Base-by-base conservation (phyloP, 2,888 invertebrate species). In the Hirtodrosophila alboralis region DNA sequence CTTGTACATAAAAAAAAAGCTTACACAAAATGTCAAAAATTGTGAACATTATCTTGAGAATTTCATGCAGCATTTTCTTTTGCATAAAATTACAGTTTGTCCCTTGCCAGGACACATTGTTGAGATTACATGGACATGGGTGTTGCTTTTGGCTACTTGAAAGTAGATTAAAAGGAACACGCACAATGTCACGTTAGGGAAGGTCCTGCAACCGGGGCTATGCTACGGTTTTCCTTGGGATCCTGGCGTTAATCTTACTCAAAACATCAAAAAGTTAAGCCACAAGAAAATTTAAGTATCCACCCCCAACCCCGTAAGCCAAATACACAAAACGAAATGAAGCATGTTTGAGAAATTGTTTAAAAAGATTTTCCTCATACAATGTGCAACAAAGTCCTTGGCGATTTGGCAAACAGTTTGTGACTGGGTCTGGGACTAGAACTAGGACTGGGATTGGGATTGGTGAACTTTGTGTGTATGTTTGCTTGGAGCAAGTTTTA, bases 21-120 rank as follows among this genome's bases (percentile, higher is more conserved):
- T 59, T 28, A 43, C 10, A 18, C 53, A 65, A 69, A 69, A 45
- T 69, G 72, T 61, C 69, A 65, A 47, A 73, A 73, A 73, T 59
- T 47, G 69, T 63, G 43, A 52, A 54, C 41, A 74, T 71, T 70
- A 79, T 80, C 80, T 76, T 49, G 61, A 67, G 67, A 59, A 37
- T 69, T 57, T 54, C 59, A 60, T 68, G 61, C 59, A 69, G 54
- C 66, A 75, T 75, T 75, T 79, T 67, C 63, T 68, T 83, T 84
- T 75, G 84, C 80, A 81, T 81, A 81, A 84, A 77, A 84, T 81
- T 81, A 80, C 77, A 75, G 75, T 77, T 80, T 72, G 63, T 65
- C 65, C 72, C 67, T 49, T 53, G 45, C 45, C 43, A 70, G 59
- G 45, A 40, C 44, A 56, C 44, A 49, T 53, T 57, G 40, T 18